Evolutionary conservation across 2,113 vertebrate species (phyloP).

Genomic region (Thermophis baileyi): DNA sequence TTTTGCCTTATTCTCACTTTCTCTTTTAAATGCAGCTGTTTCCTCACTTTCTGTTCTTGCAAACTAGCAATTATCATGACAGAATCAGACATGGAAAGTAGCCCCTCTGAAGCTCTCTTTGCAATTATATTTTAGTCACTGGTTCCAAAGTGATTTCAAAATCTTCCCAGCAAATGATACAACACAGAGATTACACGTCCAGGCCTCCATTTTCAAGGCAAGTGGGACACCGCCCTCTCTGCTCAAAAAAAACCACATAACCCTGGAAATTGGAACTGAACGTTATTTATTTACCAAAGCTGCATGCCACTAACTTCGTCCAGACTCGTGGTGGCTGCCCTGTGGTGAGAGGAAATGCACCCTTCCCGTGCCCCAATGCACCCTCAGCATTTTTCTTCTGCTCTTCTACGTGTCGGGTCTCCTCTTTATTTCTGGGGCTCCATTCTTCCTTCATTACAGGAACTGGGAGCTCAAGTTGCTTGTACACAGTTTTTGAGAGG

Average conservation of each 20-base stretch:
- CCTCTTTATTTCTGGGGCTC: not conserved
- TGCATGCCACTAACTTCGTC: not conserved
- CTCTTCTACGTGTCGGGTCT: not conserved
- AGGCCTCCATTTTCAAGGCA: not conserved
- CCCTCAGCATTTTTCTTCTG: not conserved
- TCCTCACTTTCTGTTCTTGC: not conserved
- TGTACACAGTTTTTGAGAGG: not conserved
- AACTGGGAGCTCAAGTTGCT: not conserved
- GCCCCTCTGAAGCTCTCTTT: not conserved
- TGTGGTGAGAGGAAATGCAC: not conserved
- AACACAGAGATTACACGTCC: not conserved
- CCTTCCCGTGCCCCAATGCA: not conserved
- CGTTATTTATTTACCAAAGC: not conserved
- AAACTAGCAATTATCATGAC: constrained; percentile 5
- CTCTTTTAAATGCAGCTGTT: not conserved
- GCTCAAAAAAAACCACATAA: not conserved
- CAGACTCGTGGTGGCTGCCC: not conserved
- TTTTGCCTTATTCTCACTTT: not conserved
- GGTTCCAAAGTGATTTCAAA: not conserved
- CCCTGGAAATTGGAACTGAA: not conserved
- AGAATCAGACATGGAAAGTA: rapidly evolving
- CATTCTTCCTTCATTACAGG: not conserved
- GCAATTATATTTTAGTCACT: not conserved
- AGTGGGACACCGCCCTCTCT: not conserved
- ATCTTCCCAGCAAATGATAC: not conserved